Evolutionary conservation across 2,888 invertebrate genomes (phyloP).

Genomic region (Lepidocyrtoides sp.): DNA sequence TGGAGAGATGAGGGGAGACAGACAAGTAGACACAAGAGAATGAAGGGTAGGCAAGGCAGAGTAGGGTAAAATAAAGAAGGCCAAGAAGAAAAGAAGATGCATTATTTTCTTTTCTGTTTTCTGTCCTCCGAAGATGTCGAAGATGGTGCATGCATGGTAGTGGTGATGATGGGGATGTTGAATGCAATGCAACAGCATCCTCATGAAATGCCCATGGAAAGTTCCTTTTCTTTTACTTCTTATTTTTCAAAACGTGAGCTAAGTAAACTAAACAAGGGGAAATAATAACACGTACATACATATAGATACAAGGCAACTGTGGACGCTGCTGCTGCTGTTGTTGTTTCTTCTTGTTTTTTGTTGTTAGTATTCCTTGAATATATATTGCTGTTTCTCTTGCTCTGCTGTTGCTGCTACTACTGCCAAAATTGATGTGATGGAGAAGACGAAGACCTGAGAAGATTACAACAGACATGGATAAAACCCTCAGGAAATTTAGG

Average conservation of each 20-base stretch:
- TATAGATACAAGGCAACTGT: neutral
- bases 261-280: constrained; percentile 80
- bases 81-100: constrained; percentile 29
- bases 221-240: constrained; percentile 43
- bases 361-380: constrained; percentile 36
- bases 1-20: constrained; percentile 44
- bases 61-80: constrained; percentile 36
- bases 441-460: constrained; percentile 77
- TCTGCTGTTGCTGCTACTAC: constrained; percentile 24
- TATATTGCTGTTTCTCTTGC: neutral
- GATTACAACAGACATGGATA: constrained; percentile 80
- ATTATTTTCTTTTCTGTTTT: constrained; percentile 52
- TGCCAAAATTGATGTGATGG: constrained; percentile 49
- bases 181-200: constrained; percentile 56
- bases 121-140: constrained; percentile 19
- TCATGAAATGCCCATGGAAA: constrained; percentile 53
- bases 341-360: constrained; percentile 13
- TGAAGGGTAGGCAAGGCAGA: neutral
- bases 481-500: constrained; percentile 81
- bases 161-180: neutral
- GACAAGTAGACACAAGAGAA: constrained; percentile 37
- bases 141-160: constrained; percentile 3
- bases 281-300: constrained; percentile 55
- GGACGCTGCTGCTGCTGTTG: neutral
- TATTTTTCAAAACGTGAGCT: constrained; percentile 65